Percentiles rank a stretch among this genome's conserved stretches.
phyloP scores from a whole-genome alignment of 2,113 vertebrate species.

The Trinectes maculatus region DNA sequence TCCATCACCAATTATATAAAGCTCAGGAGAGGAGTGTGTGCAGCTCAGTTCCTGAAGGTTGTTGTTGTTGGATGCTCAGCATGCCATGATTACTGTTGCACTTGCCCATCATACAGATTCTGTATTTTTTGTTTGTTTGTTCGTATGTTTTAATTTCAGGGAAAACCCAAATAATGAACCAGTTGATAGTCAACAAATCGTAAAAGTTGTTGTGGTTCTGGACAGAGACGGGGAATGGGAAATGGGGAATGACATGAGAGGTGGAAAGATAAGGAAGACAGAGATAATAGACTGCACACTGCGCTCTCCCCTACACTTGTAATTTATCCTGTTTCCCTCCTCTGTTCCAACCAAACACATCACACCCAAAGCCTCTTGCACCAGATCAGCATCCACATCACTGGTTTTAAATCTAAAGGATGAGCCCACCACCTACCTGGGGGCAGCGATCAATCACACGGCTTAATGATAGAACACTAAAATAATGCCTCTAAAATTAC shows the following conservation, averaged over 20 bases:
- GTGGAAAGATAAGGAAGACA: neutral
- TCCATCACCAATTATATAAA: slow-evolving; percentile 40
- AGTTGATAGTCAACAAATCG: neutral
- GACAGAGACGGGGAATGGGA: neutral
- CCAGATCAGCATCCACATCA: slow-evolving; percentile 71
- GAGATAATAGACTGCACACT: slow-evolving; percentile 9
- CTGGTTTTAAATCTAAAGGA: slow-evolving; percentile 76
- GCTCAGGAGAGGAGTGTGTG: slow-evolving; percentile 31
- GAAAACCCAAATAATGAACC: slow-evolving; percentile 5
- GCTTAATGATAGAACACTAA: slow-evolving; percentile 64
- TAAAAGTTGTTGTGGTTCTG: neutral
- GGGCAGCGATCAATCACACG: slow-evolving; percentile 59
- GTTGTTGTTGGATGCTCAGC: neutral
- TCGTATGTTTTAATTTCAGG: too few species aligned
- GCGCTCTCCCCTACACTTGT: slow-evolving; percentile 7
- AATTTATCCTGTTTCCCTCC: slow-evolving; percentile 47
- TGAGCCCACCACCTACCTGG: slow-evolving; percentile 40
- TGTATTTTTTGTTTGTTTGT: too few species aligned
- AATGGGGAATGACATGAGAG: neutral
- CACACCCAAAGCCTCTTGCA: slow-evolving; percentile 41
- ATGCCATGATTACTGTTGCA: slow-evolving; percentile 10
- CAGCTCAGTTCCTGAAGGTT: slow-evolving; percentile 15
- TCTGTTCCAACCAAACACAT: slow-evolving; percentile 37
- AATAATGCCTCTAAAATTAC: slow-evolving; percentile 61
- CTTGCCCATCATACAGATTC: slow-evolving; percentile 10